These are phyloP conservation scores for Troides helena DNA, from an alignment of 2,888 invertebrate species.

Conservation along the genomic window DNA sequence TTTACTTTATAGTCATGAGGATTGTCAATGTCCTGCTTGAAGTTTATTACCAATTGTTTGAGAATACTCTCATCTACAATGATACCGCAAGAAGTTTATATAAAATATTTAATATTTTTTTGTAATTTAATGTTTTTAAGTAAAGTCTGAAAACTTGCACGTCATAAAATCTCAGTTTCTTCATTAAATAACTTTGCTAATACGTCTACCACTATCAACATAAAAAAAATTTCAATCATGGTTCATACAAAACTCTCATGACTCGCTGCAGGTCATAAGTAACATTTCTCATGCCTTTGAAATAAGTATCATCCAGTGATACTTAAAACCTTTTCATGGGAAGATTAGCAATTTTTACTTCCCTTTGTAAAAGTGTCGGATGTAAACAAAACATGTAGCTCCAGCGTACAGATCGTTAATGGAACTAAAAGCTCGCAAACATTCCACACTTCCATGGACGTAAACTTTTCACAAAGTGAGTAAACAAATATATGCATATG, in stretches of 20 bases:
- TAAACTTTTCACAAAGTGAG: background rate
- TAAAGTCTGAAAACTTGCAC: no score
- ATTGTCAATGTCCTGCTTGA: background rate
- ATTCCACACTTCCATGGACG: background rate
- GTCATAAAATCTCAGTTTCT: no score
- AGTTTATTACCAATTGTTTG: background rate
- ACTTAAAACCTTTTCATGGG: background rate
- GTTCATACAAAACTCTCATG: no score
- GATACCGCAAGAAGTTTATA: background rate
- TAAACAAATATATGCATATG: constrained; percentile 1
- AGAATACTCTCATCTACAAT: background rate
- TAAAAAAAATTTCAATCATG: no score
- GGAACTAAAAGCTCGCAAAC: constrained; percentile 4
- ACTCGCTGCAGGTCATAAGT: no score
- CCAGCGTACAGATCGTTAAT: constrained; percentile 5
- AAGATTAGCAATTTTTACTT: constrained; percentile 5
- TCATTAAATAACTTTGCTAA: no score
- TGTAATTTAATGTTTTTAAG: no score
- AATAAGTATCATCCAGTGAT: background rate
- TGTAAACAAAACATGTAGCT: background rate
- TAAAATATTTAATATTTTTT: background rate
- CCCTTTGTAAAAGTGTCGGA: background rate
- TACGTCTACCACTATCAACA: no score
- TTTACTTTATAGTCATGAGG: background rate
- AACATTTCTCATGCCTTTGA: no score